Evolutionary conservation across 2,113 vertebrate species (phyloP).

Genomic region (Callaeas wilsoni): DNA sequence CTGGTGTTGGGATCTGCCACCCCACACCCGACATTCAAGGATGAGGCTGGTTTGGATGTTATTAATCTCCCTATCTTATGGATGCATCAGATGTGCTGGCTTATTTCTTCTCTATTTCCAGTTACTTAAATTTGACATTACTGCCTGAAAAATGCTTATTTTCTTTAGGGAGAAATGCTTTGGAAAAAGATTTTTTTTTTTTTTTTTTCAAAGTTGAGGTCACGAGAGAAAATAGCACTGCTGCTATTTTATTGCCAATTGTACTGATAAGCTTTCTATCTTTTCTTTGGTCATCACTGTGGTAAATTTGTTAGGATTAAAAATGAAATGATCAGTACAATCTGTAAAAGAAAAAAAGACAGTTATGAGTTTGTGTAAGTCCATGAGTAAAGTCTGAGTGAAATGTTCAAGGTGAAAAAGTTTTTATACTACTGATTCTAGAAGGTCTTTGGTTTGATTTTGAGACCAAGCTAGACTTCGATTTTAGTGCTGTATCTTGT

Average conservation of each 20-base stretch:
- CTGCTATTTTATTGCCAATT: constrained; percentile 21
- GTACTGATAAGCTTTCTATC: constrained; percentile 31
- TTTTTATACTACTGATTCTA: neutral
- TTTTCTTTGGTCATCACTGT: neutral
- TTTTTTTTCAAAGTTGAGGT: constrained; percentile 2
- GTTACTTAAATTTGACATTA: constrained; percentile 38
- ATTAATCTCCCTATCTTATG: neutral
- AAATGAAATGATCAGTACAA: neutral
- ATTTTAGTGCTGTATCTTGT: neutral
- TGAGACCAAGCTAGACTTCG: neutral
- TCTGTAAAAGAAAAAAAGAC: neutral
- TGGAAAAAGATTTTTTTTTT: neutral
- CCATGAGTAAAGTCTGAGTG: neutral
- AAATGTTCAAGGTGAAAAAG: neutral
- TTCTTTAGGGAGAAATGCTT: constrained; percentile 53
- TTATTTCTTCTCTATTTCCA: neutral
- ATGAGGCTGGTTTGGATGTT: neutral
- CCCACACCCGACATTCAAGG: neutral
- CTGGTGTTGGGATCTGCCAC: neutral
- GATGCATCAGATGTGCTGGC: neutral
- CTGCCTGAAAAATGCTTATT: constrained; percentile 52
- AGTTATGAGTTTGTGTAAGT: neutral
- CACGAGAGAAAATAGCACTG: constrained; percentile 30
- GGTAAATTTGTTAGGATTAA: neutral
- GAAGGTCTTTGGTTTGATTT: neutral